Evolutionary conservation across 2,113 vertebrate genomes (phyloP).

Genomic region (Seriola aureovittata): DNA sequence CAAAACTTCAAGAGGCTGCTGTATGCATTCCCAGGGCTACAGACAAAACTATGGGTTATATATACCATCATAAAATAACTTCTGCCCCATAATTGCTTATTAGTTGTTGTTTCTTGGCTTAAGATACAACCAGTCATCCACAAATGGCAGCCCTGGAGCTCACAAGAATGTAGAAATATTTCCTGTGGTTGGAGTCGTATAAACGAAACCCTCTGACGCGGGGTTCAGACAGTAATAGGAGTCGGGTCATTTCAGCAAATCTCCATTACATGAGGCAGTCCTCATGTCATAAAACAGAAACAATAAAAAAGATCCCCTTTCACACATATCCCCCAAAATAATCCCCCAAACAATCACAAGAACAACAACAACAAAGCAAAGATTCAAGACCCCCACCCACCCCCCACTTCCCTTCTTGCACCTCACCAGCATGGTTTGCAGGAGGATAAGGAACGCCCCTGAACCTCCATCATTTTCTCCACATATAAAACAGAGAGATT

Average conservation of each 20-base stretch:
- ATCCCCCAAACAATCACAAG: constrained; percentile 80
- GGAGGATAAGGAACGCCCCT: constrained; percentile 58
- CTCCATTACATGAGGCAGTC: constrained; percentile 58
- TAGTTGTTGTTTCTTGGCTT: constrained; percentile 55
- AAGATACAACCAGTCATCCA: constrained; percentile 41
- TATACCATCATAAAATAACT: constrained; percentile 52
- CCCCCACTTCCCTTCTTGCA: constrained; percentile 41
- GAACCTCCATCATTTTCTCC: constrained; percentile 50
- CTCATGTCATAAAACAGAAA: constrained; percentile 71
- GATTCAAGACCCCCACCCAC: constrained; percentile 49
- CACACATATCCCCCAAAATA: constrained; percentile 70
- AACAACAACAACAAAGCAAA: constrained; percentile 82
- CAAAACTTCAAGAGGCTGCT: constrained; percentile 56
- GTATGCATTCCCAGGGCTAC: constrained; percentile 47
- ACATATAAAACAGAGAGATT: constrained; percentile 76
- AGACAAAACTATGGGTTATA: constrained; percentile 39
- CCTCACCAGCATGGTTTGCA: constrained; percentile 55
- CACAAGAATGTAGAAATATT: constrained; percentile 29
- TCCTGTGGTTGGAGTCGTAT: constrained; percentile 42
- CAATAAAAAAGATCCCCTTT: constrained; percentile 63
- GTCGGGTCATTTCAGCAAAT: constrained; percentile 56
- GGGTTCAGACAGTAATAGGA: constrained; percentile 53
- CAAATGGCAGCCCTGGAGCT: constrained; percentile 50
- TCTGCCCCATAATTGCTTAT: constrained; percentile 46
- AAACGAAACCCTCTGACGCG: constrained; percentile 48